Evolutionary conservation across 2,888 invertebrate genomes (phyloP).

Genomic region (Tenthredo notha): DNA sequence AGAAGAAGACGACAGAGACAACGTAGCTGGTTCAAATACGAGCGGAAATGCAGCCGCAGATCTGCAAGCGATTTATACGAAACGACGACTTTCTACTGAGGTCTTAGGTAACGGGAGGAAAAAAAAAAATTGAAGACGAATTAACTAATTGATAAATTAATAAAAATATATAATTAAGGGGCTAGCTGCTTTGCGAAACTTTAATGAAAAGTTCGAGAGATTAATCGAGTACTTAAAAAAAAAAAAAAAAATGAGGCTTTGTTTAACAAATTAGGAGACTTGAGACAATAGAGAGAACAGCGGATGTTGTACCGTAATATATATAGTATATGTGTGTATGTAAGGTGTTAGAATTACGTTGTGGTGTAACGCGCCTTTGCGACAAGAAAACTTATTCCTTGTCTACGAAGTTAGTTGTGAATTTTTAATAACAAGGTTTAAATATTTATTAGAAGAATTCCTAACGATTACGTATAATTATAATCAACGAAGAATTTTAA

Average conservation of each 20-base stretch:
- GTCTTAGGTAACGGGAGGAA: constrained; percentile 82
- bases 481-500: background rate
- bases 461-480: background rate
- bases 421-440: background rate
- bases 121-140: background rate
- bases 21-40: constrained; percentile 73
- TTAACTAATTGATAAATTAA: background rate
- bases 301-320: constrained; percentile 49
- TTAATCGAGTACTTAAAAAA: constrained; percentile 41
- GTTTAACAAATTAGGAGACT: constrained; percentile 32
- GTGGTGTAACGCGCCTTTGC: background rate
- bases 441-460: background rate
- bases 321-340: background rate
- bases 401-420: background rate
- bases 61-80: constrained; percentile 90
- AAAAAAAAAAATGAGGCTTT: constrained; percentile 55
- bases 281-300: constrained; percentile 34
- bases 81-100: constrained; percentile 91
- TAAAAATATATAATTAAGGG: background rate
- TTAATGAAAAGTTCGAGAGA: constrained; percentile 51
- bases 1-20: constrained; percentile 82
- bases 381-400: background rate
- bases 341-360: constrained; percentile 18
- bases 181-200: constrained; percentile 54
- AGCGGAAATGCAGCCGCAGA: constrained; percentile 75